Conservation (phyloP, 2,797 vertebrate genomes). For the Urophycis tenuis region DNA sequence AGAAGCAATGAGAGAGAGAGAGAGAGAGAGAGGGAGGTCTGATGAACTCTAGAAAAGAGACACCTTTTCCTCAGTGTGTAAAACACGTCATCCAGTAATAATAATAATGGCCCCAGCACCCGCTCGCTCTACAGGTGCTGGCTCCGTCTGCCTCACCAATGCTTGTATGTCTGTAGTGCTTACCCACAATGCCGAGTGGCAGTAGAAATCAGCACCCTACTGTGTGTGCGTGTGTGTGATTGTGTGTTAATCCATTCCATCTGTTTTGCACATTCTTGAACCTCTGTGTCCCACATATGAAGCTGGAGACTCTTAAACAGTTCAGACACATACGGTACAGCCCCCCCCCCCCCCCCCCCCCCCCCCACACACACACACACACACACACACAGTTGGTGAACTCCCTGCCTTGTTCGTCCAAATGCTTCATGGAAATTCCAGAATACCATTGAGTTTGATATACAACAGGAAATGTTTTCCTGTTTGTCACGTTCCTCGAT, state of each 20-base stretch:
- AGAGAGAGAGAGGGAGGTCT: neutral
- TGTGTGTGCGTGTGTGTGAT: neutral
- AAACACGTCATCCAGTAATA: neutral
- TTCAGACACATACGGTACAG: neutral
- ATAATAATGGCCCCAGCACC: neutral
- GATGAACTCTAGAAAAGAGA: no score
- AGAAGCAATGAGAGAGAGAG: conserved; percentile 6
- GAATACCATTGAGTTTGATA: neutral
- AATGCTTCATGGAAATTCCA: neutral
- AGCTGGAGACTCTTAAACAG: neutral
- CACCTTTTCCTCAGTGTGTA: neutral
- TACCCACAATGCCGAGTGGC: neutral
- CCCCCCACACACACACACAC: neutral
- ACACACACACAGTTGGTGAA: neutral
- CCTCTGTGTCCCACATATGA: conserved; percentile 11
- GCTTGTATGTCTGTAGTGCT: neutral
- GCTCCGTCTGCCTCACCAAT: neutral
- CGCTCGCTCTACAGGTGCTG: neutral
- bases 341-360: neutral
- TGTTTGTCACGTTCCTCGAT: no score
- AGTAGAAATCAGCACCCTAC: neutral
- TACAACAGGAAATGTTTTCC: neutral
- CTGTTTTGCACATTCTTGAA: conserved; percentile 1
- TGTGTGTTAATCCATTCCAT: conserved; percentile 2
- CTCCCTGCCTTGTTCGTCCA: neutral